Percentiles rank a stretch among this genome's conserved stretches.
Conservation (phyloP, 2,113 vertebrate genomes). For the Montifringilla adamsi region DNA sequence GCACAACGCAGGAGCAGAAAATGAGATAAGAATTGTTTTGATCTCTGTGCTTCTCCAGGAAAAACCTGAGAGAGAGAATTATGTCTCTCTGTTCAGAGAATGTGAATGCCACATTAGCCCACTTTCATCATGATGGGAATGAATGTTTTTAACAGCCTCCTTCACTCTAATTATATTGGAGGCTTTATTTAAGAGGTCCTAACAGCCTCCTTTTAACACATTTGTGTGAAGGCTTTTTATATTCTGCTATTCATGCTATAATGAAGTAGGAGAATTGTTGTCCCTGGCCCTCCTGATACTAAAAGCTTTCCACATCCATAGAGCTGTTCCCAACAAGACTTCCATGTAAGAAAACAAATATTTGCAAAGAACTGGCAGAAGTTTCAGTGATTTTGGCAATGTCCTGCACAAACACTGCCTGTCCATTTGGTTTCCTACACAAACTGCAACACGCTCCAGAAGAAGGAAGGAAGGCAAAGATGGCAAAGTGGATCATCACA, state of each 20-base stretch:
- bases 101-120: not conserved
- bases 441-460: not conserved
- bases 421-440: not conserved
- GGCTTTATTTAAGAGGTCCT: not conserved
- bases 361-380: not conserved
- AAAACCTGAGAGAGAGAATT: too few relatives aligned
- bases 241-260: not conserved
- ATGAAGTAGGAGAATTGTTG: not conserved
- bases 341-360: not conserved
- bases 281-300: not conserved
- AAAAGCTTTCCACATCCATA: not conserved
- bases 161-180: not conserved
- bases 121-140: not conserved
- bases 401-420: not conserved
- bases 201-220: slow-evolving; percentile 26
- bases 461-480: not conserved
- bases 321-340: not conserved
- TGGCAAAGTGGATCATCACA: not conserved
- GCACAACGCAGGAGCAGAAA: too few relatives aligned
- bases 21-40: too few relatives aligned
- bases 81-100: too few relatives aligned
- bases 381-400: not conserved
- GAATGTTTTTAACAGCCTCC: not conserved
- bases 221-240: slow-evolving; percentile 19
- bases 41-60: too few relatives aligned